Conservation (phyloP, 2,113 vertebrate species). For the Myiozetetes cayanensis region DNA sequence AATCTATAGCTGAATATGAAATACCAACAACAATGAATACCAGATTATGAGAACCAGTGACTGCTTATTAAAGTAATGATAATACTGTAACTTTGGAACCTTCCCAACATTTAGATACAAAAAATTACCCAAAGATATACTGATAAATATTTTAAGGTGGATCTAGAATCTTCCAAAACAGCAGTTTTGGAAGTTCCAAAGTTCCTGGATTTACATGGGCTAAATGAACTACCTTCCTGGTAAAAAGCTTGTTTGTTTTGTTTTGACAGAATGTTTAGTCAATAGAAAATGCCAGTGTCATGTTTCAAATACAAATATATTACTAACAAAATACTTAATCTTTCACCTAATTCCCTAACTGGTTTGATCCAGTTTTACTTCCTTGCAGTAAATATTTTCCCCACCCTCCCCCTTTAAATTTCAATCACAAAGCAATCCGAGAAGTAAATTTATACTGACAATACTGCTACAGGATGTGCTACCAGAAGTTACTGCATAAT, state of each 20-base stretch:
- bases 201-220: background rate
- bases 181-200: too few relatives aligned
- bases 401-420: background rate
- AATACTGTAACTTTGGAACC: background rate
- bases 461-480: background rate
- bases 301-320: slow-evolving; percentile 36
- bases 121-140: background rate
- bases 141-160: background rate
- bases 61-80: background rate
- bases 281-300: slow-evolving; percentile 4
- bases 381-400: background rate
- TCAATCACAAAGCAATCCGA: background rate
- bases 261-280: slow-evolving; percentile 11
- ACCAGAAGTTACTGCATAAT: background rate
- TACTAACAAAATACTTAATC: background rate
- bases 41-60: background rate
- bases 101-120: background rate
- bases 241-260: background rate
- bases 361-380: background rate
- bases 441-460: background rate
- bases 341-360: background rate
- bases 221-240: background rate
- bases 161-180: background rate
- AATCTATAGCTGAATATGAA: background rate
- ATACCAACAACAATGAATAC: background rate